Base-by-base conservation (phyloP, 1,140 invertebrate genomes). In the Prorops nasuta region DNA sequence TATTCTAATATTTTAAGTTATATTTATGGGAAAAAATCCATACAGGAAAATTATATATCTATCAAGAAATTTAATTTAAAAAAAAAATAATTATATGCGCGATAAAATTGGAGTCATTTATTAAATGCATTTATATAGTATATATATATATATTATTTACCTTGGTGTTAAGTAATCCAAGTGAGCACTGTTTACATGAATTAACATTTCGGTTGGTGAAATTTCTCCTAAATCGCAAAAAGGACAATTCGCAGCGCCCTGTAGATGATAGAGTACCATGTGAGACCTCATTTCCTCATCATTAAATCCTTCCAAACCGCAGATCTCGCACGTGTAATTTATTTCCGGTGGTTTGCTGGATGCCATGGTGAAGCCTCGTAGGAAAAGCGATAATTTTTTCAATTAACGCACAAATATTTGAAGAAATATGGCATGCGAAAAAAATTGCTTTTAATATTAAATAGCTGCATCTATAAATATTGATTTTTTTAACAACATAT, bases 271-370 rank as follows among this genome's bases (percentile, higher is more conserved):
- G 18, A 85, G 78, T 22, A 87, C 76, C 50, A 89, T 89, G 70
- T 93, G 91, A 16, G 82, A 79, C 55, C 88, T 78, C 84, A 93
- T 88, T 56, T 88, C 86, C 38, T 88, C 86, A 58, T 91, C 89
- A 28, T 83, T 85, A 38, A 92, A 81, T 22, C 86, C 87, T 58
- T 89, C 87, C 40, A 85, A 79, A 9, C 90, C 90, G 71, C 90
- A 93, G 49, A 92, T 88, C 71, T 92, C 87, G 72, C 90, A 93
- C 24, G 84, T 84, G 67, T 86, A 83, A 58, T 66, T 77, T 66
- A 77, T 69, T 66, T 74, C 74, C 43, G 71, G 69, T 46, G 66
- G 54, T 63, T 77, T 77, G 49, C 62, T 72, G 22, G 71, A 51
- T 42, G 69, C 69, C 71, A 74, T 74, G 49, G n/a, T n/a, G n/a